Evolutionary conservation across 2,113 vertebrate species (phyloP).

Genomic region (Ursus arctos): DNA sequence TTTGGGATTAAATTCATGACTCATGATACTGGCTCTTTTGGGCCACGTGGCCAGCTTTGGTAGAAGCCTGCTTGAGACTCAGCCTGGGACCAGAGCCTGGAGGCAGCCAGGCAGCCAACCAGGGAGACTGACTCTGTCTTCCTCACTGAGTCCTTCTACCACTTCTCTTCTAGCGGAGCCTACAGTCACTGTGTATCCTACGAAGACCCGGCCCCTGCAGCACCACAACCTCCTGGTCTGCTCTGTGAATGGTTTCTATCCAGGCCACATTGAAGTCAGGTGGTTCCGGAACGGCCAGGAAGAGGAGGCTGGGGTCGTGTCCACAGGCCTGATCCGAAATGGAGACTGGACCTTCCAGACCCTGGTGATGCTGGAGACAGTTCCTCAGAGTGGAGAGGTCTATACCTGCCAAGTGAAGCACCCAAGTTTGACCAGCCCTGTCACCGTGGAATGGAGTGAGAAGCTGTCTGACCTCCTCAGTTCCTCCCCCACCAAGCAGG

Average conservation of each 20-base stretch:
- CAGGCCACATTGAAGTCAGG: slow-evolving; percentile 59
- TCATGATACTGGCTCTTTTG: too few species aligned
- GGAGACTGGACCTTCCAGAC: slow-evolving; percentile 78
- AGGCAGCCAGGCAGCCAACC: accelerated
- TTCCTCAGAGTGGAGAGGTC: slow-evolving; percentile 52
- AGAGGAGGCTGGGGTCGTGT: slow-evolving; percentile 40
- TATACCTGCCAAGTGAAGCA: slow-evolving; percentile 78
- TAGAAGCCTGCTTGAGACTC: accelerated
- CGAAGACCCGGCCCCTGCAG: background rate
- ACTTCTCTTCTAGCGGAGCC: background rate
- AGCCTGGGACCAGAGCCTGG: accelerated
- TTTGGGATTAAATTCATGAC: background rate
- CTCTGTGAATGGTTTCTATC: slow-evolving; percentile 79
- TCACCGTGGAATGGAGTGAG: slow-evolving; percentile 72
- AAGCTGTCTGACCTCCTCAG: accelerated
- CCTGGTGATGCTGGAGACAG: slow-evolving; percentile 72
- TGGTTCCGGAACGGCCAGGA: slow-evolving; percentile 53
- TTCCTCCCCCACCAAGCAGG: accelerated
- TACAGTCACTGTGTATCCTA: background rate
- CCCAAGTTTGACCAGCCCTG: accelerated
- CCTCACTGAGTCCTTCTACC: accelerated
- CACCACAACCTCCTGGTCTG: slow-evolving; percentile 76
- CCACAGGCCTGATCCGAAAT: slow-evolving; percentile 66
- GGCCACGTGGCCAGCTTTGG: background rate
- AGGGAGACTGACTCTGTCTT: accelerated